Conservation (phyloP, 2,113 vertebrate genomes). For the Phaethornis superciliosus region DNA sequence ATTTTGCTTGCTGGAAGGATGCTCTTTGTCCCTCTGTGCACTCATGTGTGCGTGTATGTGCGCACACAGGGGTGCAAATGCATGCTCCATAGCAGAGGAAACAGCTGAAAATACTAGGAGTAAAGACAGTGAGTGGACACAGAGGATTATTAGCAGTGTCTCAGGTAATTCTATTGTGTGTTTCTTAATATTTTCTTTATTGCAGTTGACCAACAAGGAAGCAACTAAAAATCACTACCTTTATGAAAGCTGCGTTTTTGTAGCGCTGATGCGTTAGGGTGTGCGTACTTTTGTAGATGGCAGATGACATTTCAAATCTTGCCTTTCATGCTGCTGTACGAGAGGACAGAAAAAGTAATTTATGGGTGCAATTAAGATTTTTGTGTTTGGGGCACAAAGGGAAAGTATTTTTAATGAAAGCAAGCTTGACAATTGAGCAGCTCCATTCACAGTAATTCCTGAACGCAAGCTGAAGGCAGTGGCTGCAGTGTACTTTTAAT, state of each 20-base stretch:
- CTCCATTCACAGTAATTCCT: not conserved
- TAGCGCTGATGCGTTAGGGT: not conserved
- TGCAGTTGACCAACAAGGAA: not conserved
- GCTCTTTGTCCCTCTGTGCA: not conserved
- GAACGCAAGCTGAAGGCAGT: not conserved
- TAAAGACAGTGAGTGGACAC: not conserved
- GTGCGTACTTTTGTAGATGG: not conserved
- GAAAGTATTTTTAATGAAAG: not conserved
- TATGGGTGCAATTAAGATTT: not conserved
- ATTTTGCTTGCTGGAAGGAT: not conserved
- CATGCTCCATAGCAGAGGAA: accelerated
- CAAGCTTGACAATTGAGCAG: not conserved
- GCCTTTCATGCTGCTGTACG: not conserved
- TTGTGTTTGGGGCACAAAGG: not conserved
- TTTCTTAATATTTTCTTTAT: not conserved
- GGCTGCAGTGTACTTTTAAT: not conserved
- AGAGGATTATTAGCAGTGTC: not conserved
- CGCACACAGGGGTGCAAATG: accelerated
- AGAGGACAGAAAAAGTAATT: not conserved
- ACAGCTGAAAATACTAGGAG: not conserved
- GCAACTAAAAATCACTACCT: not conserved
- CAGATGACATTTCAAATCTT: not conserved
- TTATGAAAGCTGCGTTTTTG: not conserved
- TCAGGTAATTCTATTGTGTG: not conserved
- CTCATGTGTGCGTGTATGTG: accelerated